Evolutionary conservation across 2,888 invertebrate genomes (phyloP), one percentile per base, ranked within the genome.

Genomic region (Spicauda simplicius): DNA sequence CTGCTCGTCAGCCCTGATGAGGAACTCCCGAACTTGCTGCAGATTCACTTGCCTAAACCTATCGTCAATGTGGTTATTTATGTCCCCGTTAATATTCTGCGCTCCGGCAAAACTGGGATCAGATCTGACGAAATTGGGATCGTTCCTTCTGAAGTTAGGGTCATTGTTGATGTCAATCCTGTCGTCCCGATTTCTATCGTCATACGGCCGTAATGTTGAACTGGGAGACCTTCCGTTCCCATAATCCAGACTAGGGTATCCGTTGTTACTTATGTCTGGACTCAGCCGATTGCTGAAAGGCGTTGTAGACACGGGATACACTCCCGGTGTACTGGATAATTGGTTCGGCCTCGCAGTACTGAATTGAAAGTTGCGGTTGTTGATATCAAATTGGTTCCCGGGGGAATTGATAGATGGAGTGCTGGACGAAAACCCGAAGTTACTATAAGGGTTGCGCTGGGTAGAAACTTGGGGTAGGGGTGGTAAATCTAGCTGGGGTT

Each of bases 1-100:
- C 78, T 96, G 95, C 37, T 96, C 94, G 81, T 97, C 97, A 30
- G 97, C 94, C 70, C 96, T 95, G 54, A 95, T 94, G 71, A 97
- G 82, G 53, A 96, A 93, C 71, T 94, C 94, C 70, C 94, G 88
- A 0, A 94, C 80, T 76, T 94, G 94, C 73, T 91, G 90, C 73
- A 91, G 68, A 77, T 85, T 90, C 69, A 88, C 87, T 67, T 87
- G 87, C 50, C 86, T 93, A 71, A 84, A 87, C 83, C 85, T 93
- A 68, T 88, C 88, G 70, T 91, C 92, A 4, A 91, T 83, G 64
- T 74, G 77, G 71, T 91, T 91, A 64, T 85, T 85, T n/a, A 81
- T 77, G 61, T 86, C 90, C 68, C 88, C 80, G 50, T 90, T 89
- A 18, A 92, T 90, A 54, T 90, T 89, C 55, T 90, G 92, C 0